Evolutionary conservation across 37 sponge, comb jelly and placozoan genomes (phyloP).

Genomic region (Theonella swinhoei): DNA sequence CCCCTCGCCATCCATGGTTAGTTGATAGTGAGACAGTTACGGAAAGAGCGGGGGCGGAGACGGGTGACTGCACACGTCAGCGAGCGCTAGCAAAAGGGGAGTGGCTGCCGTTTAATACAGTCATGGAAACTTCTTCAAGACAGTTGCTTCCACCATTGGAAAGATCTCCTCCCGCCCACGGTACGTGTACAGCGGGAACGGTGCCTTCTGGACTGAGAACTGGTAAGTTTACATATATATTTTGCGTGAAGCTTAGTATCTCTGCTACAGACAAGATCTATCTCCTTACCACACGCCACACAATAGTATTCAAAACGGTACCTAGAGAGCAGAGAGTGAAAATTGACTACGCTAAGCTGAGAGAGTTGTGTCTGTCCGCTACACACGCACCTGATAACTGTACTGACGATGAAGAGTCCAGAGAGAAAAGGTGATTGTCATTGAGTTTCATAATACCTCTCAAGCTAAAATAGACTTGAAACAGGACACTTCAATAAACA

Average conservation of each 20-base stretch:
- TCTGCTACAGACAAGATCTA: not conserved
- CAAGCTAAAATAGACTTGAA: too few species aligned
- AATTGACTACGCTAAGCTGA: slow-evolving; percentile 38
- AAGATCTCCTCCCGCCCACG: not conserved
- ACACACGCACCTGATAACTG: not conserved
- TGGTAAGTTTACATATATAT: not conserved
- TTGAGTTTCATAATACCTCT: not conserved
- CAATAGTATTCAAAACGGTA: too few species aligned
- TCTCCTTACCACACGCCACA: too few species aligned
- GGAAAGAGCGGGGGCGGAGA: not conserved
- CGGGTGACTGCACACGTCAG: not conserved
- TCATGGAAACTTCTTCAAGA: not conserved
- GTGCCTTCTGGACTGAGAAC: slow-evolving; percentile 4
- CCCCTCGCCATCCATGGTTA: not conserved
- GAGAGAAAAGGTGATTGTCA: not conserved
- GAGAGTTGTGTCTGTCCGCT: slow-evolving; percentile 7
- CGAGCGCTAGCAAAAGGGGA: not conserved
- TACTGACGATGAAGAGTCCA: not conserved
- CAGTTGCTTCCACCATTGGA: not conserved
- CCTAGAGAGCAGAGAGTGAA: not conserved
- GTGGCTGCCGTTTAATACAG: not conserved
- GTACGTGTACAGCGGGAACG: slow-evolving; percentile 4
- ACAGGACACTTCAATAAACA: too few species aligned
- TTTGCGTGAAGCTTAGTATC: not conserved
- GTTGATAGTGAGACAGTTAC: not conserved